These are phyloP conservation scores for Trachymyrmex septentrionalis DNA, from an alignment of 1,140 invertebrate species.

Conservation along the genomic window DNA sequence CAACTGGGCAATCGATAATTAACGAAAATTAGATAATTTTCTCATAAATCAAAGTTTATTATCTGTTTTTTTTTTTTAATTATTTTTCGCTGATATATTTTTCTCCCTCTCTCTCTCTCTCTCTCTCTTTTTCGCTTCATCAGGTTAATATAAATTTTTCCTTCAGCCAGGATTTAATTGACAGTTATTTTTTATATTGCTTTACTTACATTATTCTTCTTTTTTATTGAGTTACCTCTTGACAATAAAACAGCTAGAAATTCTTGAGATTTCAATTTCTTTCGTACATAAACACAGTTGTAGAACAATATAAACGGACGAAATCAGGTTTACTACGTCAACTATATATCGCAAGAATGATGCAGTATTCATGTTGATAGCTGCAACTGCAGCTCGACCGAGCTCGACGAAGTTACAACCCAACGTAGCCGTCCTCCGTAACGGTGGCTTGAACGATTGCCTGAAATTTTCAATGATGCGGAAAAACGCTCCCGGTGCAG, in stretches of 20 bases:
- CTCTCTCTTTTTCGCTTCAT: neutral
- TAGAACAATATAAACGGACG: neutral
- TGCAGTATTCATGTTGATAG: slow-evolving; percentile 62
- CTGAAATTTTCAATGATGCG: slow-evolving; percentile 66
- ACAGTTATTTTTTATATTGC: neutral
- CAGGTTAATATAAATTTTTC: neutral
- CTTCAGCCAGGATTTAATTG: neutral
- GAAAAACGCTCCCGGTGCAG: slow-evolving; percentile 39
- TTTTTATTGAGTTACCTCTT: neutral
- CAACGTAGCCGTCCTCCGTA: slow-evolving; percentile 45
- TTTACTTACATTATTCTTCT: neutral
- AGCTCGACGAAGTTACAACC: slow-evolving; percentile 52
- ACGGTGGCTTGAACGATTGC: slow-evolving; percentile 31
- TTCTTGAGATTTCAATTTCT: neutral
- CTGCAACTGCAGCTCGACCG: slow-evolving; percentile 40
- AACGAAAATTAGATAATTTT: neutral
- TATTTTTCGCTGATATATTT: neutral
- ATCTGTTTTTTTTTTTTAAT: neutral
- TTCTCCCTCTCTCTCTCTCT: neutral
- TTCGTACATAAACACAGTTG: neutral
- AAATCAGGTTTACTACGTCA: slow-evolving; percentile 28
- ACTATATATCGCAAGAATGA: slow-evolving; percentile 54
- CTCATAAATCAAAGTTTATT: neutral
- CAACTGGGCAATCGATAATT: neutral
- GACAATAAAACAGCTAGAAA: neutral